Evolutionary conservation across 2,113 vertebrate genomes (phyloP), one percentile per base, ranked within the genome.

Genomic region (Phocoena phocoena): DNA sequence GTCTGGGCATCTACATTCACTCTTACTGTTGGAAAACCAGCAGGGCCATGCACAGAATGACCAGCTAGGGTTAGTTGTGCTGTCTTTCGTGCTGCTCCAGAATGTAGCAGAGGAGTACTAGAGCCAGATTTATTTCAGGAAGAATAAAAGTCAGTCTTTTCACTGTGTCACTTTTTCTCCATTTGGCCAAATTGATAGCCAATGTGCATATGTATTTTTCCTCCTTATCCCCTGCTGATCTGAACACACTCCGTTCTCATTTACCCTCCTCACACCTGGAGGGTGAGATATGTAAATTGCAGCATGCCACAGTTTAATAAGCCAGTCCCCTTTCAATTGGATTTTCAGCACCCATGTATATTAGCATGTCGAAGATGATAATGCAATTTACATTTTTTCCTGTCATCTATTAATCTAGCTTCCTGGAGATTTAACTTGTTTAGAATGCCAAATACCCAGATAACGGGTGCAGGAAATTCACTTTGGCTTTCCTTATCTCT

Each of bases 291-390:
- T 97, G 95, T 80, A 96, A 98, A 96, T 96, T 85, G 86, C 60
- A 96, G 92, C 76, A n/a, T 97, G 98, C 96, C 96, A 93, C 94
- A 93, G 71, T 88, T 98, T 98, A 98, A 98, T 97, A 97, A 98
- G 95, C 63, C 93, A 82, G 15, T 1, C n/a, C 28, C 84, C 92
- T 97, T 97, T 95, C 96, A 87, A 20, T 10, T 95, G 97, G 90
- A 94, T 98, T 98, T 96, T 71, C 96, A 96, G 85, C 93, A 95
- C 96, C 92, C 96, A 81, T 97, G 94, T 95, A 96, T 90, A 97
- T 97, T 97, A 95, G 87, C 87, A 93, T 89, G 70, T 96, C 68
- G 38, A 97, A 97, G 96, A 98, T 93, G 97, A 97, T 79, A 65
- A 97, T 77, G 15, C 63, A 96, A 95, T 97, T 95, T 93, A 81